Conservation (phyloP, 2,888 invertebrate genomes). For the Rambutsinella grinnellia region DNA sequence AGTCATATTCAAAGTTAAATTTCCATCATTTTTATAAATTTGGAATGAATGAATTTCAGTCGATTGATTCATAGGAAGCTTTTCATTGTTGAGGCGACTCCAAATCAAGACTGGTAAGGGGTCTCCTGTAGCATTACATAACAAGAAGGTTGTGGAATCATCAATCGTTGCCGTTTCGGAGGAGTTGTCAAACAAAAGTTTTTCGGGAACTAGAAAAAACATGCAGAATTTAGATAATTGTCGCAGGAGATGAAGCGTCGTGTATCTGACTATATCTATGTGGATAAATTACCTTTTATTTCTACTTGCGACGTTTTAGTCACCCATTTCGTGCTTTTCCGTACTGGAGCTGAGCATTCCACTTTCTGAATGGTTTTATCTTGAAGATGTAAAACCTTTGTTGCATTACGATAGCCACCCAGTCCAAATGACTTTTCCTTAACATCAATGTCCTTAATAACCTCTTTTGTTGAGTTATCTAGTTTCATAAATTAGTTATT, state of each 20-base stretch:
- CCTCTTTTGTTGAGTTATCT: too few species aligned
- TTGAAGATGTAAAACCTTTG: not conserved
- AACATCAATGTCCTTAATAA: too few species aligned
- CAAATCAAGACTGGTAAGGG: slow-evolving; percentile 21
- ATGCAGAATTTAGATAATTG: too few species aligned
- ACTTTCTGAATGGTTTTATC: not conserved
- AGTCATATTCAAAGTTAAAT: not conserved
- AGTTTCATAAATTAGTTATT: too few species aligned
- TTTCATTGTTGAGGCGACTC: slow-evolving; percentile 29
- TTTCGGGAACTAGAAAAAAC: slow-evolving; percentile 9
- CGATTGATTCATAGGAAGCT: not conserved
- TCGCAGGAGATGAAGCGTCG: too few species aligned
- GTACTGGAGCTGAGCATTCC: slow-evolving; percentile 20
- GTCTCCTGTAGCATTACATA: slow-evolving; percentile 29
- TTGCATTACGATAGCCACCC: slow-evolving; percentile 21
- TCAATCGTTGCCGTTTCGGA: not conserved
- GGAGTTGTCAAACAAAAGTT: not conserved
- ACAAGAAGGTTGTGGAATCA: not conserved
- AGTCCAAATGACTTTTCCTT: too few species aligned
- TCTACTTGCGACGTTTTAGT: not conserved
- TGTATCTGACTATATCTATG: too few species aligned
- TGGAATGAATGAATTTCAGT: not conserved
- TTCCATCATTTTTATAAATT: not conserved
- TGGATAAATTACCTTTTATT: slow-evolving; percentile 24
- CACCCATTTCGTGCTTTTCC: slow-evolving; percentile 24